phyloP scores from a whole-genome alignment of 2,888 invertebrate species.

The Mythimna ferrago region DNA sequence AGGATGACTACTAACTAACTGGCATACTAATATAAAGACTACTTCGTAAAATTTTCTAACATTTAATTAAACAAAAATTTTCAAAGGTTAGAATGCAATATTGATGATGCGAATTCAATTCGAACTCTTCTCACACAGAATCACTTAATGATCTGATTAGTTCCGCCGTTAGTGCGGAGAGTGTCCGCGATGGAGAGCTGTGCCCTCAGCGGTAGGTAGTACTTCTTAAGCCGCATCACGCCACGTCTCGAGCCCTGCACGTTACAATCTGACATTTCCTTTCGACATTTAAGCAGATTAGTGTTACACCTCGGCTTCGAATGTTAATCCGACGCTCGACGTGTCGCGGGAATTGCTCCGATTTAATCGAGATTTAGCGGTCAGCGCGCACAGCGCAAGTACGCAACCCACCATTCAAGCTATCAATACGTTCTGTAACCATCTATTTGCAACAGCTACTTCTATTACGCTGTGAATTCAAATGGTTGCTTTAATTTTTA shows the following conservation, averaged over 20 bases:
- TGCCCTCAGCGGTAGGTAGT: constrained; percentile 81
- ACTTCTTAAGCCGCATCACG: constrained; percentile 84
- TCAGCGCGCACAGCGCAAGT: constrained; percentile 72
- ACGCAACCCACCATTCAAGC: constrained; percentile 65
- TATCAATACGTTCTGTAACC: constrained; percentile 55
- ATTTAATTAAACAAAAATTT: background rate
- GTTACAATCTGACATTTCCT: constrained; percentile 91
- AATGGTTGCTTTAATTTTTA: constrained; percentile 43
- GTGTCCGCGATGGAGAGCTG: constrained; percentile 70
- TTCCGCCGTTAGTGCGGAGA: constrained; percentile 23
- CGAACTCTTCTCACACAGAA: constrained; percentile 5
- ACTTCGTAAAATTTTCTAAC: background rate
- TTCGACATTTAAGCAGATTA: constrained; percentile 91
- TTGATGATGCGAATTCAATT: background rate
- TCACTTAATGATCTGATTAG: constrained; percentile 22
- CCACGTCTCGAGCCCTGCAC: constrained; percentile 82
- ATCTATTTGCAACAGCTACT: constrained; percentile 53
- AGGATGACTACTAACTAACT: background rate
- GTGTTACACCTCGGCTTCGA: constrained; percentile 86
- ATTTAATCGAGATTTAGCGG: constrained; percentile 86
- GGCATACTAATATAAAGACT: background rate
- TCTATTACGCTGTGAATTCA: constrained; percentile 50
- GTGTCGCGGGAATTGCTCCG: constrained; percentile 87
- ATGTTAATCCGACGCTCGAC: constrained; percentile 89
- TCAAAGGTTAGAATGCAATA: background rate